These are phyloP conservation scores for Onychostruthus taczanowskii DNA, from an alignment of 2,113 vertebrate genomes.

Conservation along the genomic window DNA sequence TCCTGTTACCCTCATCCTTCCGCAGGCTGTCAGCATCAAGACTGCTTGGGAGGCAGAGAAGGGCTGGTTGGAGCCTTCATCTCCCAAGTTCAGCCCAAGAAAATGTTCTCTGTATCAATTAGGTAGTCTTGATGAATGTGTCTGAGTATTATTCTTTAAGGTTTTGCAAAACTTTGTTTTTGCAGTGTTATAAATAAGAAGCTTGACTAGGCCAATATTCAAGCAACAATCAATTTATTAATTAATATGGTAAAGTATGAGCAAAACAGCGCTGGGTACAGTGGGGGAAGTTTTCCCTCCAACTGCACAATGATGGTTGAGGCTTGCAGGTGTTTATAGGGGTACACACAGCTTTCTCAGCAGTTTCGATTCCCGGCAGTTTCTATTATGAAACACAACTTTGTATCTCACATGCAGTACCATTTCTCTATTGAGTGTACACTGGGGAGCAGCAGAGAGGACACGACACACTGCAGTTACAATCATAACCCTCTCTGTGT, in stretches of 20 bases:
- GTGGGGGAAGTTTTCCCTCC: too few relatives aligned
- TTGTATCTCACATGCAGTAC: too few relatives aligned
- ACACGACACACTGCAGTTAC: background rate
- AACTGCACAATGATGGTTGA: too few relatives aligned
- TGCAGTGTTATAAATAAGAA: too few relatives aligned
- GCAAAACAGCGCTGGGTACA: too few relatives aligned
- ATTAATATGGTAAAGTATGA: too few relatives aligned
- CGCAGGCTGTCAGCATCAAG: background rate
- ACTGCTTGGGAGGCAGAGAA: background rate
- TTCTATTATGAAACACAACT: too few relatives aligned
- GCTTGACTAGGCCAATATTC: too few relatives aligned
- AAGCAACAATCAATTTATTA: too few relatives aligned
- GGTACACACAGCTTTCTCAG: too few relatives aligned
- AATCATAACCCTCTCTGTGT: background rate
- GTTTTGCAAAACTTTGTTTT: background rate
- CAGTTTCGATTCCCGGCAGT: too few relatives aligned
- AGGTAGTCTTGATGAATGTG: background rate
- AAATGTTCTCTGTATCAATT: background rate
- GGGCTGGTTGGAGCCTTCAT: background rate
- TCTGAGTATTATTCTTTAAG: background rate
- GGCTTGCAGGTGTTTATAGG: too few relatives aligned
- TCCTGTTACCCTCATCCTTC: background rate
- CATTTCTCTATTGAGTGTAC: background rate
- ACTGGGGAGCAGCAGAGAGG: background rate
- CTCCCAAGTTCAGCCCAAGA: background rate